phyloP scores from a whole-genome alignment of 2,888 invertebrate species.

The Macropis europaea region DNA sequence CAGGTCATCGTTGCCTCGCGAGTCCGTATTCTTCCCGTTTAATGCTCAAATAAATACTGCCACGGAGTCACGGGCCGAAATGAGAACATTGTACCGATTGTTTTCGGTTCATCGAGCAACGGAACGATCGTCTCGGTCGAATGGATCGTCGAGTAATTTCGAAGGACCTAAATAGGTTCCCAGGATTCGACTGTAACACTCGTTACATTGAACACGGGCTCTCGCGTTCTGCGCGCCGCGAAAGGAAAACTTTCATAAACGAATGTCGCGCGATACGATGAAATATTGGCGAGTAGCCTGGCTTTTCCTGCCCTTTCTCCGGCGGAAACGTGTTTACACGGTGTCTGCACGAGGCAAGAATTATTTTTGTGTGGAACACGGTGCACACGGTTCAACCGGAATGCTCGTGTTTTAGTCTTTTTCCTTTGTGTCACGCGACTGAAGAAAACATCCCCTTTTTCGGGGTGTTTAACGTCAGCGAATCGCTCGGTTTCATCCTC shows the following conservation, averaged over 20 bases:
- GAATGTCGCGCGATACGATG: constrained; percentile 70
- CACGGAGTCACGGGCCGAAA: constrained; percentile 30
- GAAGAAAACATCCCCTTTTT: not conserved
- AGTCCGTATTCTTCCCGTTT: not conserved
- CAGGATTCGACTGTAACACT: constrained; percentile 30
- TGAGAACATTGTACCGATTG: constrained; percentile 46
- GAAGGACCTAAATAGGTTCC: constrained; percentile 43
- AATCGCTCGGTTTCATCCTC: not conserved
- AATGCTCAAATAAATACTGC: constrained; percentile 36
- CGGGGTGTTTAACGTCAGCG: constrained; percentile 3
- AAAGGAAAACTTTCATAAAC: constrained; percentile 71
- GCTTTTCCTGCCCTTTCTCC: constrained; percentile 14
- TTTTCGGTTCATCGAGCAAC: constrained; percentile 49
- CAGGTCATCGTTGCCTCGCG: not conserved
- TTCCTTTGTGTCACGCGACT: not conserved
- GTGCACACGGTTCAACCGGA: not conserved
- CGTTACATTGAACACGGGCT: constrained; percentile 45
- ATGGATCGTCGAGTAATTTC: constrained; percentile 43
- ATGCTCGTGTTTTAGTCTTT: not conserved
- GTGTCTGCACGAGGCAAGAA: constrained; percentile 34
- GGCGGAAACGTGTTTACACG: constrained; percentile 46
- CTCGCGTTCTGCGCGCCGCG: constrained; percentile 44
- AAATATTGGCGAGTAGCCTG: constrained; percentile 65
- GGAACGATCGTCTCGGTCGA: constrained; percentile 47
- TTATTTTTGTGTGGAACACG: constrained; percentile 38